Conservation (phyloP, 2,113 vertebrate genomes). For the Chroicocephalus ridibundus region DNA sequence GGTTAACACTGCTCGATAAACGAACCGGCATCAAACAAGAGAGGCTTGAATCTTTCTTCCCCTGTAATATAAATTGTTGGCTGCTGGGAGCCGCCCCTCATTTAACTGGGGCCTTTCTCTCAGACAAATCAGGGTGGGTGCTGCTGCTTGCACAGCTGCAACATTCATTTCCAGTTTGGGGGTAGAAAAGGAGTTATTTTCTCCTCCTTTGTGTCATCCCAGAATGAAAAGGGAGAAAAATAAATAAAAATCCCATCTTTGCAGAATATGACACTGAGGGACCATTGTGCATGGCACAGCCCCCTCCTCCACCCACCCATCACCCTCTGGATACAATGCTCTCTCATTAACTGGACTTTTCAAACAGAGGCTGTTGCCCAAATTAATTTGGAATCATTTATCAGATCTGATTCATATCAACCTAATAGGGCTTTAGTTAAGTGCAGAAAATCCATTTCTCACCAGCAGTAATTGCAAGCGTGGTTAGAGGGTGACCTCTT, state of each 20-base stretch:
- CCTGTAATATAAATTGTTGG: conserved; percentile 1
- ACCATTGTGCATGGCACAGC: neutral
- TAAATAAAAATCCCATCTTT: conserved; percentile 32
- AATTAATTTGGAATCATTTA: conserved; percentile 49
- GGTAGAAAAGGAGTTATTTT: conserved; percentile 30
- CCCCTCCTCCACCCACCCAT: neutral
- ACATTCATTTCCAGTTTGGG: neutral
- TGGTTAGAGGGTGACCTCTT: neutral
- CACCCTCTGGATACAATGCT: neutral
- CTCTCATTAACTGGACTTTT: conserved; percentile 35
- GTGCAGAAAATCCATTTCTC: neutral
- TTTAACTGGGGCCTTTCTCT: neutral
- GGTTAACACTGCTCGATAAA: conserved; percentile 4
- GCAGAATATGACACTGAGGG: conserved; percentile 18
- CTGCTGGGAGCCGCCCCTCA: conserved; percentile 3
- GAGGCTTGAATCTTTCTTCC: neutral
- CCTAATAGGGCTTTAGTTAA: neutral
- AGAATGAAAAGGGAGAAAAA: conserved; percentile 18
- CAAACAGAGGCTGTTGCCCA: neutral
- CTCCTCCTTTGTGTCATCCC: conserved; percentile 36
- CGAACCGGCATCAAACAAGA: neutral
- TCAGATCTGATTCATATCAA: conserved; percentile 9
- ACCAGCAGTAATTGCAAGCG: neutral
- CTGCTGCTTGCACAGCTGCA: conserved; percentile 49
- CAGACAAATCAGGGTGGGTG: neutral